Evolutionary conservation across 2,888 invertebrate species (phyloP).

Genomic region (Rotaria magnacalcarata): DNA sequence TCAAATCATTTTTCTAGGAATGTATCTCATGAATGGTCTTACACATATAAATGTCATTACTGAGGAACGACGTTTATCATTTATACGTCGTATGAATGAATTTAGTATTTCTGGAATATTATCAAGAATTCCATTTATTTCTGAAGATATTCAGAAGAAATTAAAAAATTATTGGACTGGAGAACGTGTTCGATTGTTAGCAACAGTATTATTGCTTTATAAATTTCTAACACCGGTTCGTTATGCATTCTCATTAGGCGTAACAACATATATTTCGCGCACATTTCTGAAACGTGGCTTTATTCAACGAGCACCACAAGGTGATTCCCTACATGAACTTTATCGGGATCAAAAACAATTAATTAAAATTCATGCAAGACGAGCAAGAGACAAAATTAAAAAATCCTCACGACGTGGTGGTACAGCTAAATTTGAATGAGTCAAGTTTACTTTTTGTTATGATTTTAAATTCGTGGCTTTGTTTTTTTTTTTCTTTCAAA

Average conservation of each 20-base stretch:
- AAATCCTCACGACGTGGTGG: not conserved
- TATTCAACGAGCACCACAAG: not conserved
- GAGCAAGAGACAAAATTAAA: not conserved
- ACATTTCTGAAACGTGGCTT: constrained; percentile 19
- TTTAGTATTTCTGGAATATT: not conserved
- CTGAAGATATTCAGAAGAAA: not conserved
- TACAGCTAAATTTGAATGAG: not conserved
- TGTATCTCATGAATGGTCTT: not conserved
- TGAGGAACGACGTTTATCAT: not conserved
- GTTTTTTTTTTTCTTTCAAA: not conserved
- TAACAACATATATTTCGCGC: not conserved
- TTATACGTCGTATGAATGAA: constrained; percentile 5
- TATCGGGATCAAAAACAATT: constrained; percentile 24
- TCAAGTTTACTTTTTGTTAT: not conserved
- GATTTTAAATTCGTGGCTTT: not conserved
- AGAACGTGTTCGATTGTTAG: constrained; percentile 24
- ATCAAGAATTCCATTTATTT: not conserved
- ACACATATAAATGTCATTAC: not conserved
- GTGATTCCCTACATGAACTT: constrained; percentile 26
- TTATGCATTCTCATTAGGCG: constrained; percentile 20
- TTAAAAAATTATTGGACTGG: not conserved
- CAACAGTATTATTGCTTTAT: constrained; percentile 16
- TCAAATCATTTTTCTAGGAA: not conserved
- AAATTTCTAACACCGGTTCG: constrained; percentile 19
- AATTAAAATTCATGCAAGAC: not conserved